Evolutionary conservation across 2,888 invertebrate species (phyloP), one percentile per base, ranked within the genome.

Genomic region (Ornithoptera alexandrae): DNA sequence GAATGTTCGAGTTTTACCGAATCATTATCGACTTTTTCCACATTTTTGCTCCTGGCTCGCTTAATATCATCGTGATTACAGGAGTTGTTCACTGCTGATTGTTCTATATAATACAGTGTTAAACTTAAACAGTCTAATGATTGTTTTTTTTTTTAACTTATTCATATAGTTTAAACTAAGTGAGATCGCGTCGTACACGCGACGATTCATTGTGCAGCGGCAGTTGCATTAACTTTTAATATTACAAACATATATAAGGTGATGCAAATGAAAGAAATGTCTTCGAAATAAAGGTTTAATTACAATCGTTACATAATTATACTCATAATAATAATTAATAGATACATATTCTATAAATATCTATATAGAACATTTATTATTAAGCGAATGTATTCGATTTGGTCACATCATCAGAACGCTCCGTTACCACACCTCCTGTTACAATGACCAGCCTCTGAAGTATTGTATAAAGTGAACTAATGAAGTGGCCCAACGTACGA

Each of bases 361-460:
- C 87, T 91, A 88, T 91, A 90, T 88, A 90, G 90, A 89, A 91
- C 88, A 89, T 90, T 90, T 89, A 90, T 86, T 88, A 89, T 89
- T 90, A 90, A 90, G 92, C 89, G 88, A 91, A 89, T 90, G 92
- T 90, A 90, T 91, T 90, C 88, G 88, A 90, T 91, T 92, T 92
- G 92, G 92, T 92, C 92, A 91, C 89, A 85, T 85, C 82, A 75
- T 65, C 24, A 76, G 75, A 78, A 78, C 70, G 75, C 70, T 69
- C 74, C 73, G 73, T 77, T 72, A 22, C 75, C 72, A 69, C 73
- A 72, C 74, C 74, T 59, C 18, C 62, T 22, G 17, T 70, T 63
- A 20, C 20, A 24, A 67, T 67, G 70, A 70, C 70, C 70, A 70
- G 70, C 70, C 70, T 70, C 70, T 70, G 56, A 66, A 53, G 53